Evolutionary conservation across 2,888 invertebrate species (phyloP), one percentile per base, ranked within the genome.

Genomic region (Magallana nippona): DNA sequence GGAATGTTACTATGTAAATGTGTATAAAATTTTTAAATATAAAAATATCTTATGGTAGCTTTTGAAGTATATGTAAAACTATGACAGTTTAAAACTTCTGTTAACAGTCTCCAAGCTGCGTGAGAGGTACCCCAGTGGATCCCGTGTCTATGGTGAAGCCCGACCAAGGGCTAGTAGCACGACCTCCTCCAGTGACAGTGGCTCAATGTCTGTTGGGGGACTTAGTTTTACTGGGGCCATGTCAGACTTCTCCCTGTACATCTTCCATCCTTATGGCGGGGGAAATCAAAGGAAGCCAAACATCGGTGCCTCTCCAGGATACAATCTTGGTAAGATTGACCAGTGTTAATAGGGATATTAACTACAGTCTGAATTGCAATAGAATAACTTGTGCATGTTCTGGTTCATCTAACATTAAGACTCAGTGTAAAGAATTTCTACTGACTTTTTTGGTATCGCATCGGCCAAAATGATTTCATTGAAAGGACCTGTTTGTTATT

Each of bases 221-320:
- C 95, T 98, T 1, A 98, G 98, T 94, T 97, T 99, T 10, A 99
- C 99, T 0, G 98, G 98, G 0, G 98, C 98, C 92, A 95, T 99
- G 86, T 98, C 98, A 0, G 98, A 99, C 95, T 99, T 99, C 95
- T 98, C 98, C 1, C 97, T 99, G 2, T 98, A 98, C 94, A 98
- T 99, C 92, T 99, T 99, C 95, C 99, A 99, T 95, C 99, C 99
- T 0, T 99, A 99, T 93, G 98, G 98, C 10, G 97, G 97, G 80
- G 90, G 89, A 8, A 91, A 90, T 10, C 91, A 91, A 85, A 89
- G 91, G 27, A 88, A 90, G 19, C 83, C 96, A 8, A 87, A 86
- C 5, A 82, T 44, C 8, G 44, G 44, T 44, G 44, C 85, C 58
- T 78, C 86, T 10, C 78, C 87, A 8, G 11, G 79, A 78, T 83